A percentile compares a stretch with the other conserved stretches of the same genome.
Conservation (phyloP, 2,888 invertebrate species). For the Peribatodes rhomboidaria region DNA sequence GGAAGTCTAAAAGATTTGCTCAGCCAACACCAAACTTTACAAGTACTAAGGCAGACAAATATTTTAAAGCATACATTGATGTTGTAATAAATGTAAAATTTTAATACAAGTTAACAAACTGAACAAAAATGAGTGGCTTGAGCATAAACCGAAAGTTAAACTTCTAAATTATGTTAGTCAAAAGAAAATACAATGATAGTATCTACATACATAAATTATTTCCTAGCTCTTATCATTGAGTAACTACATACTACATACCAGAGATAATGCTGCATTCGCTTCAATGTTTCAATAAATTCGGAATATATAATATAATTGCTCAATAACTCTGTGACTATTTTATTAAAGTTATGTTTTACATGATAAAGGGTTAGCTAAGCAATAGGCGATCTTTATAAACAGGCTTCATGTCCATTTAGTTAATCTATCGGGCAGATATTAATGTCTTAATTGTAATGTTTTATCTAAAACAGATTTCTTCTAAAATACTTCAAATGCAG, state of each 20-base stretch:
- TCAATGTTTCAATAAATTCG: background rate
- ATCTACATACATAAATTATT: too few species aligned
- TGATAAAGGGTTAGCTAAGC: background rate
- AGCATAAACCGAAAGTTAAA: background rate
- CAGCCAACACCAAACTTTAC: background rate
- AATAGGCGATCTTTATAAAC: too few species aligned
- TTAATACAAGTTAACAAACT: too few species aligned
- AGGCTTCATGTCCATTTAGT: background rate
- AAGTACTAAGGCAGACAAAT: too few species aligned
- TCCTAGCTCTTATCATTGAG: background rate
- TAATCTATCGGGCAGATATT: background rate
- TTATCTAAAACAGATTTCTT: background rate
- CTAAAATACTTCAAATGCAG: conserved; percentile 9
- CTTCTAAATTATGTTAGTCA: background rate
- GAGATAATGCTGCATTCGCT: background rate
- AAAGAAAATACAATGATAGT: background rate
- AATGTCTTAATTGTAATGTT: background rate
- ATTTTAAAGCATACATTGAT: too few species aligned
- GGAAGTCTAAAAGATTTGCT: too few species aligned
- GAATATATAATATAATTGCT: too few species aligned
- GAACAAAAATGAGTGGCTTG: background rate
- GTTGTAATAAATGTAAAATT: too few species aligned
- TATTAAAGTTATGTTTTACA: background rate
- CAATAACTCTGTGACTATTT: background rate
- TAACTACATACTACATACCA: background rate